Percentiles rank a stretch among this genome's conserved stretches.
phyloP scores from a whole-genome alignment of 2,113 vertebrate genomes.

The Ondatra zibethicus region DNA sequence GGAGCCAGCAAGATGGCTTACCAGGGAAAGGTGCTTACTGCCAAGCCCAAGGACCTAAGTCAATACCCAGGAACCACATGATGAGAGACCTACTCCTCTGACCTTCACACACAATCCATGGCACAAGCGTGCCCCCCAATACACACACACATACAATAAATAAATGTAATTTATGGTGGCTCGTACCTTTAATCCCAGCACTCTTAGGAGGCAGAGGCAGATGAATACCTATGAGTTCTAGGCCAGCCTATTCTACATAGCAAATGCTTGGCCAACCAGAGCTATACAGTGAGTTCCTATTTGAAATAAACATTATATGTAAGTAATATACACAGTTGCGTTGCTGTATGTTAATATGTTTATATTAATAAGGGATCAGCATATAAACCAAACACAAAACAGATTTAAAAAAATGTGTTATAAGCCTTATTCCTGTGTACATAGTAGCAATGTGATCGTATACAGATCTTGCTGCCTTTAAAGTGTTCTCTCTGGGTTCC shows the following conservation, averaged over 20 bases:
- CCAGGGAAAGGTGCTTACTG: neutral
- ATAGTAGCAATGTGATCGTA: neutral
- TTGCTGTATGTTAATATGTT: neutral
- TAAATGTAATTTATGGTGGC: neutral
- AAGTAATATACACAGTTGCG: neutral
- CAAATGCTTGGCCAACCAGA: neutral
- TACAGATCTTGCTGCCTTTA: slow-evolving; percentile 10
- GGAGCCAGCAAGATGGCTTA: neutral
- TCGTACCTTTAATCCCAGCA: too few relatives aligned
- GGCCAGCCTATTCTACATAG: neutral
- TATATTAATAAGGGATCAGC: neutral
- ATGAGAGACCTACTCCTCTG: neutral
- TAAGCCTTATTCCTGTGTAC: neutral
- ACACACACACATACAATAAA: neutral
- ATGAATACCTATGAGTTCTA: neutral
- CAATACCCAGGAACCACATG: neutral
- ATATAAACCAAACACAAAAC: neutral
- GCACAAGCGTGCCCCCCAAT: neutral
- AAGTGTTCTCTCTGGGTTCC: slow-evolving; percentile 22
- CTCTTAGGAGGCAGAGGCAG: neutral
- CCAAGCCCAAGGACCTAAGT: neutral
- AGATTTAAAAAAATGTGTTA: neutral
- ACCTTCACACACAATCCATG: neutral
- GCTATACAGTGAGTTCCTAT: neutral
- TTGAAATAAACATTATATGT: neutral